Base-by-base conservation (phyloP, 1,140 invertebrate genomes). In the Ctenoplectra terminalis region DNA sequence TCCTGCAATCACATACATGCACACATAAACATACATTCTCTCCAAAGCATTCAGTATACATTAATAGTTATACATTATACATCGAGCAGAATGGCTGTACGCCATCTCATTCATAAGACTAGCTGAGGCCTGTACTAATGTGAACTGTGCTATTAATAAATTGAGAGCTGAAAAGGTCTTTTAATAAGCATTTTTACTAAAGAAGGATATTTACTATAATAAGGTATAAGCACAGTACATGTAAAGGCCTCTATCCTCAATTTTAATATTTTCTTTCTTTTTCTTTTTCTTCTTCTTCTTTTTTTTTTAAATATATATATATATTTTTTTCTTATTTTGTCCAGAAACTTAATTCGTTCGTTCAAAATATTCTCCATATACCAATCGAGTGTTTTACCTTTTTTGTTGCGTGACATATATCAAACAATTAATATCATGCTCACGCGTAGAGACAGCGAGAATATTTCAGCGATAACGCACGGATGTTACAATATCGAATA, bases 41-140 rank as follows among this genome's bases (percentile, higher is more conserved):
- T 85, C 78, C 52, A 43, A 81, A 74, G 74, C 76, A 87, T 82
- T 50, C 81, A 84, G 81, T 80, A 86, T 82, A 87, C 82, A 87
- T 83, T 89, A 85, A 90, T 85, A 90, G 83, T 87, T 88, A 90
- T 87, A 88, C 85, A 90, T 82, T n/a, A 87, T 86, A 87, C 73
- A 87, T 86, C 88, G 86, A 89, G 89, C 82, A 87, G 83, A 90
- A 88, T 85, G 88, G 79, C 87, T 43, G 26, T 75, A 79, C 63
- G 78, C 87, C 86, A 90, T 84, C 87, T 86, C 87, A 87, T 86
- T 90, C 88, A 73, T 90, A 90, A 88, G 91, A 92, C 91, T 92
- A 92, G 91, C 87, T 91, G 90, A 92, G 91, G 91, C 91, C 90
- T 91, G 88, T 89, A 90, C 89, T 87, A 86, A 85, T 85, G 78